Percentiles rank a stretch among this genome's conserved stretches.
Evolutionary conservation across 2,888 invertebrate genomes (phyloP).

Genomic region (Zygaena filipendulae): DNA sequence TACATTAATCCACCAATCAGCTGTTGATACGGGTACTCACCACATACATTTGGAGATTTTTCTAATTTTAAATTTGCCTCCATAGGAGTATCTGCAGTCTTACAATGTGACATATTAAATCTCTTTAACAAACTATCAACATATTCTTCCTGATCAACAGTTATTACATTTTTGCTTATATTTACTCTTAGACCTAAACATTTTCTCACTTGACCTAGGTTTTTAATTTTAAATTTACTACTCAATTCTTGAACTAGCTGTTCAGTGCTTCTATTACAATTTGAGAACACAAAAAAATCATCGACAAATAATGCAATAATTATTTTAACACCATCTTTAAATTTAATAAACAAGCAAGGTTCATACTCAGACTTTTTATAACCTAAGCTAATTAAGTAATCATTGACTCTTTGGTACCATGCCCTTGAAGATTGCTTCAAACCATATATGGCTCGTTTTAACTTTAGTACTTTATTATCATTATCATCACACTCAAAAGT

Average conservation of each 20-base stretch:
- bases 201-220: conserved; percentile 14
- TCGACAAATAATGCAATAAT: conserved; percentile 14
- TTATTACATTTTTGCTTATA: conserved; percentile 9
- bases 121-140: conserved; percentile 11
- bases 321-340: conserved; percentile 7
- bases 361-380: conserved; percentile 12
- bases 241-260: conserved; percentile 7
- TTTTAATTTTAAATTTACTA: conserved; percentile 15
- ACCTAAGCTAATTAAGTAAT: conserved; percentile 5
- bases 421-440: too few species aligned
- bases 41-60: conserved; percentile 5
- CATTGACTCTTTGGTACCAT: too few species aligned
- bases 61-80: conserved; percentile 13
- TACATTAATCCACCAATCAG: conserved; percentile 15
- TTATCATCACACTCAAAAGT: too few species aligned
- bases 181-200: conserved; percentile 10
- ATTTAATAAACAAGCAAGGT: conserved; percentile 15
- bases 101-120: conserved; percentile 16
- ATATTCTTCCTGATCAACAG: conserved; percentile 12
- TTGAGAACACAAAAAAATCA: conserved; percentile 14
- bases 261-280: conserved; percentile 8
- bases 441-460: too few species aligned
- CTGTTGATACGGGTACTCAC: conserved; percentile 10
- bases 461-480: too few species aligned
- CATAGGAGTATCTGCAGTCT: conserved; percentile 16